Base-by-base conservation (phyloP, 2,113 vertebrate species). In the Gymnocephalus cernua region DNA sequence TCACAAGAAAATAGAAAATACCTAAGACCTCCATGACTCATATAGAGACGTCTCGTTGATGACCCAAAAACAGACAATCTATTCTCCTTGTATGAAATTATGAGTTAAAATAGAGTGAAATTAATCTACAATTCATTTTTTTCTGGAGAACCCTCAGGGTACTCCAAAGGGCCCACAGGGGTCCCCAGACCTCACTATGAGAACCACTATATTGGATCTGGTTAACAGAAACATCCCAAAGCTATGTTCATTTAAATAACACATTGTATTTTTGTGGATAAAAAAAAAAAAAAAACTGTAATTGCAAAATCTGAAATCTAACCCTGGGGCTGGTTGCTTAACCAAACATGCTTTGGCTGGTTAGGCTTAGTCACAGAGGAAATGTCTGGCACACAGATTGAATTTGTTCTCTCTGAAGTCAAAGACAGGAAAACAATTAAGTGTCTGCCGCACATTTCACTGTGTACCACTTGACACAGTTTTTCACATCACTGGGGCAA, bases 201-300 rank as follows among this genome's bases (percentile, higher is more conserved):
- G 86, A 90, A 84, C 74, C 76, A 32, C 44, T 50, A 84, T 87
- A 88, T 86, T 84, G 77, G 73, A 89, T 91, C 79, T 79, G 82
- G 80, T 91, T 92, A 90, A 85, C 80, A 81, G 86, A 91, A 94
- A 93, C 90, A 92, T 95, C 95, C 95, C 95, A 95, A 83, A 95
- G 95, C 95, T 93, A 93, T 93, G 89, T 91, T 95, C 85, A 96
- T 95, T 96, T 95, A 96, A 96, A 96, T 96, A 95, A 95, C 93
- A 94, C 91, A 88, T 92, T 94, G 89, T 87, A 90, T 93, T 93
- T 91, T 90, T 92, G 89, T 84, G 91, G 82, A 84, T 87, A 51
- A 84, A 79, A 88, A 93, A 93, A 51, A 84, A 79, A 88, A 93
- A 93, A 94, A 94, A 82, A 44, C 54, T 94, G 92, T 96, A 95